phyloP scores from a whole-genome alignment of 1,140 invertebrate genomes.

The Nomia melanderi region DNA sequence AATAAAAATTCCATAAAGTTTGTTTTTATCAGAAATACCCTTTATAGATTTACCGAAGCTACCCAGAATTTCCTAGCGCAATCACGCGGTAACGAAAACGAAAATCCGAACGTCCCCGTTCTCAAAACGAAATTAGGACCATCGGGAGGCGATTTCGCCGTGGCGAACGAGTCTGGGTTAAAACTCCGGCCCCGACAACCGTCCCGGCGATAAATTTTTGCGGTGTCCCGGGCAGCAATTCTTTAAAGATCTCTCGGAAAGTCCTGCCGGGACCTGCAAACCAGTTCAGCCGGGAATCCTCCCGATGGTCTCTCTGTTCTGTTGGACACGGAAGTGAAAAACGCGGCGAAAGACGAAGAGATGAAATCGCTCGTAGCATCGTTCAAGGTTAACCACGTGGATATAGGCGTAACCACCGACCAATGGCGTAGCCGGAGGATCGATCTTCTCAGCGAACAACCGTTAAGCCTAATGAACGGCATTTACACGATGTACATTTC shows the following conservation, averaged over 20 bases:
- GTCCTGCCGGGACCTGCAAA: conserved; percentile 36
- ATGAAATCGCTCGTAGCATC: conserved; percentile 55
- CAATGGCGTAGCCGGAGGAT: conserved; percentile 47
- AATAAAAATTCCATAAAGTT: no score
- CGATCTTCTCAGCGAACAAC: conserved; percentile 20
- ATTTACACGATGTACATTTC: conserved; percentile 25
- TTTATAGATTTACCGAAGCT: no score
- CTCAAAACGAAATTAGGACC: background rate
- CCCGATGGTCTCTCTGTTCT: conserved; percentile 40
- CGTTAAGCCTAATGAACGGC: conserved; percentile 33
- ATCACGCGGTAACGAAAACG: background rate
- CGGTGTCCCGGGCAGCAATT: conserved; percentile 16
- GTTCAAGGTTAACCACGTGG: conserved; percentile 61
- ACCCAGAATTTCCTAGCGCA: background rate
- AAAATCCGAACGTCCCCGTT: background rate
- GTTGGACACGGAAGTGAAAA: conserved; percentile 52
- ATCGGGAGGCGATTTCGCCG: background rate
- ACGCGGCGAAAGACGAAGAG: conserved; percentile 48
- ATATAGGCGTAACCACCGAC: conserved; percentile 41
- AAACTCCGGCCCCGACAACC: background rate
- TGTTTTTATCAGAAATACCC: no score
- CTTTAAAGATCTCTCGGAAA: conserved; percentile 16
- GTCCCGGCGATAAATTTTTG: conserved; percentile 19
- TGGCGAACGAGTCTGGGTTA: background rate
- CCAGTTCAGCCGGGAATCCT: conserved; percentile 41